Base-by-base conservation (phyloP, 2,888 invertebrate species). In the Coremacera marginata region DNA sequence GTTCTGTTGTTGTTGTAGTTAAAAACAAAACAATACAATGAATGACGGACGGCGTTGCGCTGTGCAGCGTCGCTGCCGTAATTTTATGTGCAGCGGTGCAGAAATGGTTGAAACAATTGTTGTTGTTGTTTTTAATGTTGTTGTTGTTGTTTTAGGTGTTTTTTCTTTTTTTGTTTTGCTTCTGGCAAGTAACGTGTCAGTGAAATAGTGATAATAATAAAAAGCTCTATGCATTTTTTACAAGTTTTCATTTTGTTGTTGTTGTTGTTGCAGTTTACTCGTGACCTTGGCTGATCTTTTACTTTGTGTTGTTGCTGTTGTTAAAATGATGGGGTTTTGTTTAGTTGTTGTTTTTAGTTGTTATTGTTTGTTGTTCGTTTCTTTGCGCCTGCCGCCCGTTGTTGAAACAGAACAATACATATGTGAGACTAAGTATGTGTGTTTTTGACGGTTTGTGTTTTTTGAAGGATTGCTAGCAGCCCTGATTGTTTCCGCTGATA, bases 201-300 rank as follows among this genome's bases (percentile, higher is more conserved):
- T 44, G 34, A 71, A 60, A 71, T 5, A 51, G 5, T 25, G 22
- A 51, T 22, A 51, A 68, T 49, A 49, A 68, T 19, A 44, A 67
- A 67, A 67, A 67, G 49, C 34, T 63, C 2, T 11, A 27, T n/a
- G 52, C 8, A 52, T 31, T 63, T 34, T 16, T 67, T 67, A 34
- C 44, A 16, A 9, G 37, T 70, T 31, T 68, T 68, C 9, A 16
- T 68, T 22, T 14, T n/a, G 55, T 55, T 71, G 2, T 55, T 70
- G 55, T 31, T 70, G 34, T 57, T 73, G 51, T 63, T 62, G 62
- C 49, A 44, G 49, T 71, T 49, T 63, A 63, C 14, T 63, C 25
- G 22, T 31, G 73, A 73, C 73, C 73, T 73, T 73, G 73, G 73
- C 73, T 73, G 73, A 73, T 73, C 73, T 73, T 63, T 73, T 51